Base-by-base conservation (phyloP, 2,888 invertebrate genomes). In the Nomada lathburiana region DNA sequence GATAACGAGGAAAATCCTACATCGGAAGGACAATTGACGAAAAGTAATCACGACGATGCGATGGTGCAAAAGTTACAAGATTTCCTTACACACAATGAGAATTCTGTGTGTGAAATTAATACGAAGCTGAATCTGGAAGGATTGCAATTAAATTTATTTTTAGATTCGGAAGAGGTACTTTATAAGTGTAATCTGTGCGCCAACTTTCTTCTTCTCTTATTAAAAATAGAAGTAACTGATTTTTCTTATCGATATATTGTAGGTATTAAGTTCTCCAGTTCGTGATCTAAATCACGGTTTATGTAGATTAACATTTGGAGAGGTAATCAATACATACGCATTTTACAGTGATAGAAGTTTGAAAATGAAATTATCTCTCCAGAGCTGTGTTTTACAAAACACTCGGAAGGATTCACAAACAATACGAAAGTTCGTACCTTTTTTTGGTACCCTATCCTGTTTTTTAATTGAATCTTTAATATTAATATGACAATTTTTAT, bases 281-380 rank as follows among this genome's bases (percentile, higher is more conserved):
- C 94, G 97, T 4, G 97, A 97, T 90, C 89, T 96, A 84, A 96
- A 96, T 92, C 96, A 96, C 82, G 97, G 96, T 0, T 93, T 97
- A 5, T 97, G 97, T 10, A 96, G 95, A 90, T 94, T 97, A 69
- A 96, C 96, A 16, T 95, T 97, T 16, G 96, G 96, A 0, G 97
- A 97, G 92, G 94, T 96, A 0, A 95, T 95, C 23, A 90, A 96
- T 0, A 95, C 95, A 7, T 94, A 96, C 76, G 96, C 96, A 67
- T 95, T 95, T 79, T 96, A 95, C 88, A 96, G 96, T 4, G 97
- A 97, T 90, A 95, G 95, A 62, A 96, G 96, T 89, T 91, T 96
- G 76, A 97, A 97, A 91, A 94, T 97, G 71, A 96, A 96, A 89
- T 94, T 97, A 65, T 96, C 96, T 36, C 94, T 97, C 68, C 96